A percentile compares a stretch with the other conserved stretches of the same genome.
These are phyloP conservation scores for Myopa testacea DNA, from an alignment of 2,888 invertebrate genomes.

Conservation along the genomic window DNA sequence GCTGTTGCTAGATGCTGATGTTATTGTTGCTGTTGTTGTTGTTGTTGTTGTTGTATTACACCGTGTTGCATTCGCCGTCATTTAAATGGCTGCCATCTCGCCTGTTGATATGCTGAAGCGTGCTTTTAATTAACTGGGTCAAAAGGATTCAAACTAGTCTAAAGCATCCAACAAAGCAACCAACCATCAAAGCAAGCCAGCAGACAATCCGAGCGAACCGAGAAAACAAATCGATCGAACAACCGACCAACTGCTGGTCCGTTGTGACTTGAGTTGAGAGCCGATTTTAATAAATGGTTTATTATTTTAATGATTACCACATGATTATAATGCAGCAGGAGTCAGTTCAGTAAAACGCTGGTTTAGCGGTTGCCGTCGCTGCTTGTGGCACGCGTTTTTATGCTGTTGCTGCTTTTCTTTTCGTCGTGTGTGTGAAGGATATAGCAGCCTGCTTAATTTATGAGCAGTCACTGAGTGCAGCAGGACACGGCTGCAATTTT, in stretches of 20 bases:
- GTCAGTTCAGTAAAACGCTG: neutral
- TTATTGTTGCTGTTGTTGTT: conserved; percentile 9
- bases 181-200: neutral
- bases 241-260: neutral
- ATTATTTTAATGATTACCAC: conserved; percentile 31
- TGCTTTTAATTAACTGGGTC: conserved; percentile 35
- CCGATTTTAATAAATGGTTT: conserved; percentile 36
- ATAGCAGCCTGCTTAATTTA: conserved; percentile 2
- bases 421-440: neutral
- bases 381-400: conserved; percentile 21
- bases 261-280: neutral
- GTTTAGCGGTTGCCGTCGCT: neutral
- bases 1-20: neutral
- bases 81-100: conserved; percentile 27
- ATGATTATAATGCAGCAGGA: conserved; percentile 12
- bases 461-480: neutral
- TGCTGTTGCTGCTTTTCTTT: neutral
- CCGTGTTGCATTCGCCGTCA: conserved; percentile 8
- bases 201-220: neutral
- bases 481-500: conserved; percentile 6
- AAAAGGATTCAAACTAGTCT: conserved; percentile 33
- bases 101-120: conserved; percentile 26
- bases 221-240: neutral
- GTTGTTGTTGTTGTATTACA: neutral
- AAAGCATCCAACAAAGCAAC: neutral